Percentiles rank a stretch among this genome's conserved stretches.
Evolutionary conservation across 2,113 vertebrate species (phyloP).

Genomic region (Cathartes aura): DNA sequence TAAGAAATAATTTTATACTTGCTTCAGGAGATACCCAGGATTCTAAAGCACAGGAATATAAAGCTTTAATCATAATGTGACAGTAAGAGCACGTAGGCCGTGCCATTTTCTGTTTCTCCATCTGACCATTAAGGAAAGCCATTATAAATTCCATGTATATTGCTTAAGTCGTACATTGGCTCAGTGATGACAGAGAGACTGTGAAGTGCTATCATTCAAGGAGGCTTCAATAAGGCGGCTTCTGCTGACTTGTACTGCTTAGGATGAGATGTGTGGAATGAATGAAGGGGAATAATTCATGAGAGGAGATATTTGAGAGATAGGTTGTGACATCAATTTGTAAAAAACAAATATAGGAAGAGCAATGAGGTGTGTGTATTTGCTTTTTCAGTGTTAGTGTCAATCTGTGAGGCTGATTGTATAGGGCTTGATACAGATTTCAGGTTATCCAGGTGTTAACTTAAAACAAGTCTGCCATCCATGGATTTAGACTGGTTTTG

Average conservation of each 20-base stretch:
- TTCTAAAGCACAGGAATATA: neutral
- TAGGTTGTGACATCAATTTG: conserved; percentile 53
- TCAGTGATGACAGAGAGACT: neutral
- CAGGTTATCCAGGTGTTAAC: neutral
- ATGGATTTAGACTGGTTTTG: neutral
- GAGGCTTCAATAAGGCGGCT: neutral
- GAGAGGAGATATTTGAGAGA: neutral
- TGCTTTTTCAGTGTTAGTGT: neutral
- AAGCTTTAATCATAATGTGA: neutral
- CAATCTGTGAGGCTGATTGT: neutral
- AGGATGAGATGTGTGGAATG: neutral
- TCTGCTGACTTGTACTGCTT: neutral
- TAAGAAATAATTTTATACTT: neutral
- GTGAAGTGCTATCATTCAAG: neutral
- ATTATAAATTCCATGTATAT: neutral
- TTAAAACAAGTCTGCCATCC: neutral
- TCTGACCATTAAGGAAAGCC: neutral
- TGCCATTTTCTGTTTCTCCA: neutral
- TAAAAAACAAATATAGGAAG: conserved; percentile 3
- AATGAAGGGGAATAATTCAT: conserved; percentile 52
- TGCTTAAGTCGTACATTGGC: neutral
- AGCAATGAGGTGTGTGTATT: neutral
- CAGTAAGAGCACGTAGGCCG: neutral
- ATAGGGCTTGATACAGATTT: neutral
- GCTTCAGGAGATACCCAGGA: neutral